These are phyloP conservation scores for Aphidius ervi DNA, from an alignment of 1,140 invertebrate genomes.

Conservation along the genomic window DNA sequence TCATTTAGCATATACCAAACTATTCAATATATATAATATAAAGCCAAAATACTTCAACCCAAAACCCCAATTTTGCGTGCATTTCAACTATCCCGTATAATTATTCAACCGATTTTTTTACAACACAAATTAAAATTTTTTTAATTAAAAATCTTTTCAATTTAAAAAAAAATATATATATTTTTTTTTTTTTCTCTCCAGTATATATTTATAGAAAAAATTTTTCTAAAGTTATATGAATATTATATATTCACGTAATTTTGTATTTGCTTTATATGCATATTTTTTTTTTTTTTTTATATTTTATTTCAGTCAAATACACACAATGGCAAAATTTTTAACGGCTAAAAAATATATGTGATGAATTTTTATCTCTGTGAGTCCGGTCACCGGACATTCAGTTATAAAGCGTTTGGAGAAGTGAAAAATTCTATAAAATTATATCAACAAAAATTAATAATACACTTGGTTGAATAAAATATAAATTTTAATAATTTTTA, in stretches of 20 bases:
- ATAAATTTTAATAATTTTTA: too few relatives aligned
- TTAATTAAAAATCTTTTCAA: not conserved
- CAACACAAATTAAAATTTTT: too few relatives aligned
- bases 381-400: slow-evolving; percentile 19
- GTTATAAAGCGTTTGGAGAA: slow-evolving; percentile 18
- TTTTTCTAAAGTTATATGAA: not conserved
- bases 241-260: slow-evolving; percentile 2
- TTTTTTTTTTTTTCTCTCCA: not conserved
- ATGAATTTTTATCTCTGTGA: slow-evolving; percentile 20
- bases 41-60: too few relatives aligned
- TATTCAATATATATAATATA: too few relatives aligned
- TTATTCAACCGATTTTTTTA: not conserved
- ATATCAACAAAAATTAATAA: too few relatives aligned
- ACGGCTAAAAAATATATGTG: slow-evolving; percentile 12
- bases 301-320: not conserved
- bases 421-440: slow-evolving; percentile 15
- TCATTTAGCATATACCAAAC: too few relatives aligned
- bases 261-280: not conserved
- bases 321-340: not conserved
- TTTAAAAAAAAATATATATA: not conserved
- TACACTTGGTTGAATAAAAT: too few relatives aligned
- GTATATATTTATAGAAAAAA: not conserved
- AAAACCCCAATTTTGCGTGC: too few relatives aligned
- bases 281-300: slow-evolving; percentile 5
- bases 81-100: not conserved